Conservation (phyloP, 2,113 vertebrate species). For the Caretta caretta region DNA sequence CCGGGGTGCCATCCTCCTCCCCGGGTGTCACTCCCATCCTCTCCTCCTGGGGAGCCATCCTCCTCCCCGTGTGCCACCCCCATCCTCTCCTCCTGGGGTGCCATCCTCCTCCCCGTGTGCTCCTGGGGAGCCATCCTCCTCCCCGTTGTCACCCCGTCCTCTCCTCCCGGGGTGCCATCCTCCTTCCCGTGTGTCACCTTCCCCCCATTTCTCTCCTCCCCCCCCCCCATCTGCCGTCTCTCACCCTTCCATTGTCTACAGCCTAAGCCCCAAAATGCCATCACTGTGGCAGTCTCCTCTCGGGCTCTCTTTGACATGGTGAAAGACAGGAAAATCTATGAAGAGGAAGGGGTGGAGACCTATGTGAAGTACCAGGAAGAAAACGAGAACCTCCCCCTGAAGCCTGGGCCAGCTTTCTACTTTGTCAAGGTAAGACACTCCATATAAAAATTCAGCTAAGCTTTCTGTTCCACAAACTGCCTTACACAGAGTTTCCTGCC, state of each 20-base stretch:
- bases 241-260: conserved; percentile 48
- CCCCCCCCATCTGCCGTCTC: no score
- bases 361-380: conserved; percentile 89
- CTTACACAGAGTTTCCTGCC: not conserved
- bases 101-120: no score
- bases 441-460: not conserved
- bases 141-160: no score
- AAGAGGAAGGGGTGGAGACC: conserved; percentile 90
- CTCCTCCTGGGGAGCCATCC: no score
- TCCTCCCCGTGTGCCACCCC: no score
- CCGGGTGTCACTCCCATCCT: no score
- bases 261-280: conserved; percentile 90
- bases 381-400: conserved; percentile 87
- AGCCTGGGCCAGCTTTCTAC: conserved; percentile 88
- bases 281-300: conserved; percentile 94
- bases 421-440: conserved; percentile 89
- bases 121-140: no score
- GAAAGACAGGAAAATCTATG: conserved; percentile 86
- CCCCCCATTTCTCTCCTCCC: not conserved
- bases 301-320: conserved; percentile 92
- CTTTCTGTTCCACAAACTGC: not conserved
- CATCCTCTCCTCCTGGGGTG: no score
- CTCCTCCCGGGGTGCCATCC: no score
- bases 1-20: no score
- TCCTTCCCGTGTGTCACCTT: no score